A percentile compares a stretch with the other conserved stretches of the same genome.
Evolutionary conservation across 2,888 invertebrate genomes (phyloP).

Genomic region (Perizoma affinitatum): DNA sequence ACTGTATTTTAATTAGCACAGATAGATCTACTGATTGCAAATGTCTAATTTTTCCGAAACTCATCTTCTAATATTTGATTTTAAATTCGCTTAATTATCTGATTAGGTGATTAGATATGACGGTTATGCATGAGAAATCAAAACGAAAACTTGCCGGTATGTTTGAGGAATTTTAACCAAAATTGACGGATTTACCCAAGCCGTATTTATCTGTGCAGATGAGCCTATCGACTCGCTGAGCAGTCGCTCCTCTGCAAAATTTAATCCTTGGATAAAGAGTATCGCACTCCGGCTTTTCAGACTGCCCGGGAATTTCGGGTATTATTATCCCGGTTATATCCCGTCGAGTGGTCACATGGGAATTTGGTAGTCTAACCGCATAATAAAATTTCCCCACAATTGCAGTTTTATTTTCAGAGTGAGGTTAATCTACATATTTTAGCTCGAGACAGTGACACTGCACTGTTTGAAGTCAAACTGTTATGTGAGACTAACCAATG

Average conservation of each 20-base stretch:
- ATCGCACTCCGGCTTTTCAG: constrained; percentile 48
- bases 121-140: constrained; percentile 14
- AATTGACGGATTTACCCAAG: constrained; percentile 44
- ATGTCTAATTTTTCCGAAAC: constrained; percentile 6
- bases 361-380: constrained; percentile 46
- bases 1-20: constrained; percentile 1
- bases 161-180: not conserved
- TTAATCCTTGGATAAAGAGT: constrained; percentile 71
- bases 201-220: constrained; percentile 61
- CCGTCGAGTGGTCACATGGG: constrained; percentile 59
- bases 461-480: constrained; percentile 33
- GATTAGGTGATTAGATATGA: constrained; percentile 21
- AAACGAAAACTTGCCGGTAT: too few species aligned
- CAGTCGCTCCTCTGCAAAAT: constrained; percentile 69
- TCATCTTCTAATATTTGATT: constrained; percentile 6
- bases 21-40: constrained; percentile 13
- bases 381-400: constrained; percentile 46
- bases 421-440: constrained; percentile 56
- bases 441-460: constrained; percentile 37
- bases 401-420: constrained; percentile 50
- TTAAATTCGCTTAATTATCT: not conserved
- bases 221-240: constrained; percentile 51
- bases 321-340: constrained; percentile 48
- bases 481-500: constrained; percentile 27
- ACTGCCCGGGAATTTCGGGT: constrained; percentile 35